phyloP scores from a whole-genome alignment of 2,888 invertebrate species.

The Mesodorylaimus sp. region DNA sequence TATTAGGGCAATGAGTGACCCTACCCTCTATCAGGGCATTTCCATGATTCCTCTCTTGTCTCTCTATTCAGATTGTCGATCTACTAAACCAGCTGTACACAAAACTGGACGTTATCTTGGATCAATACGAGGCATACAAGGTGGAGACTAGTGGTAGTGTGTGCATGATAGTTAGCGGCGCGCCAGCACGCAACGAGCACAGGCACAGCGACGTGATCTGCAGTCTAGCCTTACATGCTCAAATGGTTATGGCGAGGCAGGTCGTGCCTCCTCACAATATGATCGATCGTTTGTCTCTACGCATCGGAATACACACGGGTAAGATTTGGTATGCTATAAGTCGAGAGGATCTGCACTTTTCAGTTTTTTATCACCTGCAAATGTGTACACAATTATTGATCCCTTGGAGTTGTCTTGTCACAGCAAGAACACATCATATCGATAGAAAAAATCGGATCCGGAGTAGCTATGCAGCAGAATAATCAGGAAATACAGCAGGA shows the following conservation, averaged over 20 bases:
- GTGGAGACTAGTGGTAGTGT: constrained; percentile 5
- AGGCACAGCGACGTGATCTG: constrained; percentile 5
- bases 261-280: neutral
- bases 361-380: no score
- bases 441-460: no score
- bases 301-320: constrained; percentile 9
- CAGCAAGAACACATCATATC: no score
- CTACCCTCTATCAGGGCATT: no score
- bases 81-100: constrained; percentile 6
- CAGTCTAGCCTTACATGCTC: constrained; percentile 1
- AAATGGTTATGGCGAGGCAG: neutral
- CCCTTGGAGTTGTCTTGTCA: no score
- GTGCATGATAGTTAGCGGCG: neutral
- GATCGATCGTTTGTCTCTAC: neutral
- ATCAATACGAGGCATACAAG: constrained; percentile 4
- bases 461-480: no score
- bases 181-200: neutral
- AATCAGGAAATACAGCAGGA: no score
- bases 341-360: no score
- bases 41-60: no score
- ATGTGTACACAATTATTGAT: no score
- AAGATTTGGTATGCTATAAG: no score
- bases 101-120: neutral
- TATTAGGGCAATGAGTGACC: no score
- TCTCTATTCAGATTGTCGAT: constrained; percentile 1